Evolutionary conservation across 1,140 invertebrate species (phyloP).

Genomic region (Rhizoglyphus robini): DNA sequence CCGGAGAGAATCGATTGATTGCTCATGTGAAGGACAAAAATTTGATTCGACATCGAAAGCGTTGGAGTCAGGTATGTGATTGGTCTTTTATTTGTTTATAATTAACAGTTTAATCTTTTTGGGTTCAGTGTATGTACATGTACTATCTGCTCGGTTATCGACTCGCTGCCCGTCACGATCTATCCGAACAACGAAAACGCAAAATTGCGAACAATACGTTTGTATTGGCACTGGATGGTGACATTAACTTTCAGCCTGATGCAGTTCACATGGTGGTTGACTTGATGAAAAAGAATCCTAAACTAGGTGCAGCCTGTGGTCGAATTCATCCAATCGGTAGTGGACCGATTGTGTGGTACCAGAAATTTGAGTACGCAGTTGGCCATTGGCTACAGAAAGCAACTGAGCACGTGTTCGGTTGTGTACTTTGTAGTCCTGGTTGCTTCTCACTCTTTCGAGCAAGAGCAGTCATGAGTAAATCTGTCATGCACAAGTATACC

Average conservation of each 20-base stretch:
- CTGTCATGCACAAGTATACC: slow-evolving; percentile 46
- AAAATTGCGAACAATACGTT: no score
- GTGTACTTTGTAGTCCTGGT: slow-evolving; percentile 93
- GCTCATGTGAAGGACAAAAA: slow-evolving; percentile 93
- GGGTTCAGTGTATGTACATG: slow-evolving; percentile 59
- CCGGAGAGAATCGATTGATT: slow-evolving; percentile 94
- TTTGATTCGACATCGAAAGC: slow-evolving; percentile 65
- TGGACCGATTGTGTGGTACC: slow-evolving; percentile 98
- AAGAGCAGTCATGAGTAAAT: slow-evolving; percentile 46
- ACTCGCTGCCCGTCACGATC: slow-evolving; percentile 75
- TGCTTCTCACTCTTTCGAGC: slow-evolving; percentile 74
- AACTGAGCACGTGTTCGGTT: no score
- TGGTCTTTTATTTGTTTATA: no score
- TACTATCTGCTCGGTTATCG: no score
- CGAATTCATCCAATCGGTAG: slow-evolving; percentile 87
- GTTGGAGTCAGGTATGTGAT: no score
- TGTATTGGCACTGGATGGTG: no score
- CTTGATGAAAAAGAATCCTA: slow-evolving; percentile 97
- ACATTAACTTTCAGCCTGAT: slow-evolving; percentile 92
- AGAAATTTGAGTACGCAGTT: slow-evolving; percentile 95
- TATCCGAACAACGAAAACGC: slow-evolving; percentile 81
- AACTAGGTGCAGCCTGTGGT: slow-evolving; percentile 79
- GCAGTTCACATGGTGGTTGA: slow-evolving; percentile 86
- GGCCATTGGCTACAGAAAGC: slow-evolving; percentile 99
- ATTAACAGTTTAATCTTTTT: no score